A percentile compares a stretch with the other conserved stretches of the same genome.
Conservation (phyloP, 2,888 invertebrate genomes). For the Amphipyra berbera region DNA sequence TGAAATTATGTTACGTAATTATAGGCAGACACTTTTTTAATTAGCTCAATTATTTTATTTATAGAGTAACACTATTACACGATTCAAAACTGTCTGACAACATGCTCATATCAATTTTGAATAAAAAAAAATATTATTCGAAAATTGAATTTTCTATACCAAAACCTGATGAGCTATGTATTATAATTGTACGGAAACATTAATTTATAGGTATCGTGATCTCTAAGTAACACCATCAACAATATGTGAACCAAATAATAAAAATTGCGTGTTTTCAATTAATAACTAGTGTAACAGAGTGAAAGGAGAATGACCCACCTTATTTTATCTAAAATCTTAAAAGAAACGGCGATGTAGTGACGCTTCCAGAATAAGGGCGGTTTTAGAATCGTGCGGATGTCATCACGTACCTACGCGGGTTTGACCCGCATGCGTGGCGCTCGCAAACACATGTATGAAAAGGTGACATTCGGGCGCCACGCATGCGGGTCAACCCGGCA, state of each 20-base stretch:
- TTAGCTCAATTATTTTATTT: conserved; percentile 17
- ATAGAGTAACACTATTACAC: conserved; percentile 27
- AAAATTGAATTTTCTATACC: conserved; percentile 15
- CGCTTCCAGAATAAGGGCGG: no score
- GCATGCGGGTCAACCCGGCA: no score
- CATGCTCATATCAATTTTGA: conserved; percentile 11
- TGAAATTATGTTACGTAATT: conserved; percentile 29
- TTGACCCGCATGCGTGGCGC: no score
- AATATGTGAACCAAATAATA: conserved; percentile 3
- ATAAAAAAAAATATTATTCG: conserved; percentile 24
- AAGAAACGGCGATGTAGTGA: no score
- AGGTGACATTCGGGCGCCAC: no score
- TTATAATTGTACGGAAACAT: background rate
- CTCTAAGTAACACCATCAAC: no score
- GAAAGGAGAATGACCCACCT: conserved; percentile 18
- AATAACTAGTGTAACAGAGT: background rate
- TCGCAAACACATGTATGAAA: no score
- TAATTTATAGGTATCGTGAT: background rate
- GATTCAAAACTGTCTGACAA: conserved; percentile 6
- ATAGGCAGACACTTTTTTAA: conserved; percentile 30
- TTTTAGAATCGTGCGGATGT: no score
- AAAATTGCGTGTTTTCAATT: background rate
- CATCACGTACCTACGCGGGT: no score
- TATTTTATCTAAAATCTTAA: no score
- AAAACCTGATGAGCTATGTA: conserved; percentile 9